Percentiles rank a stretch among this genome's conserved stretches.
Conservation (phyloP, 2,888 invertebrate species). For the Ditula angustiorana region DNA sequence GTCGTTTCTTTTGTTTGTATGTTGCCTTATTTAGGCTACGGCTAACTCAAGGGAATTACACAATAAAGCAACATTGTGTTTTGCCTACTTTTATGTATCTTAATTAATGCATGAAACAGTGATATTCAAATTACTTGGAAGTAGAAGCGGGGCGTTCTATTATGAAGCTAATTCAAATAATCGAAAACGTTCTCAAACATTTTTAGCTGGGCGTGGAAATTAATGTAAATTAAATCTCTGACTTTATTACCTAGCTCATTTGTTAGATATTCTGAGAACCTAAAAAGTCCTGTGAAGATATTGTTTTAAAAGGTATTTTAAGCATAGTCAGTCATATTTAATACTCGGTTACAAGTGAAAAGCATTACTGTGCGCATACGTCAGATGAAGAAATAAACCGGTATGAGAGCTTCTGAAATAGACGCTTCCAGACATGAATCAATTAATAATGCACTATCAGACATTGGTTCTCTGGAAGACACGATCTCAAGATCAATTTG, state of each 20-base stretch:
- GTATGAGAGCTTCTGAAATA: neutral
- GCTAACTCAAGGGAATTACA: neutral
- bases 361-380: neutral
- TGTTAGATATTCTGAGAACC: neutral
- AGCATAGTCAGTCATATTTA: too few relatives aligned
- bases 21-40: neutral
- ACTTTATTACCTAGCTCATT: neutral
- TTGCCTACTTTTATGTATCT: neutral
- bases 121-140: neutral
- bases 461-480: neutral
- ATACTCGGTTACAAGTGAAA: neutral
- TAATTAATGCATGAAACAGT: neutral
- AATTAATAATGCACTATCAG: constrained; percentile 2
- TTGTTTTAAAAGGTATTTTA: neutral
- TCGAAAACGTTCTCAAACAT: neutral
- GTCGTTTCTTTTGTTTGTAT: neutral
- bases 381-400: neutral
- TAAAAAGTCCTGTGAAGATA: too few relatives aligned
- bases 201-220: neutral
- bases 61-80: neutral
- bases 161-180: neutral
- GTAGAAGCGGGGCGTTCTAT: neutral
- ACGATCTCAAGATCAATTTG: neutral
- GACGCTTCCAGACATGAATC: neutral
- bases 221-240: neutral